phyloP scores from a whole-genome alignment of 1,140 invertebrate genomes.

The Drosophila equinoxialis region DNA sequence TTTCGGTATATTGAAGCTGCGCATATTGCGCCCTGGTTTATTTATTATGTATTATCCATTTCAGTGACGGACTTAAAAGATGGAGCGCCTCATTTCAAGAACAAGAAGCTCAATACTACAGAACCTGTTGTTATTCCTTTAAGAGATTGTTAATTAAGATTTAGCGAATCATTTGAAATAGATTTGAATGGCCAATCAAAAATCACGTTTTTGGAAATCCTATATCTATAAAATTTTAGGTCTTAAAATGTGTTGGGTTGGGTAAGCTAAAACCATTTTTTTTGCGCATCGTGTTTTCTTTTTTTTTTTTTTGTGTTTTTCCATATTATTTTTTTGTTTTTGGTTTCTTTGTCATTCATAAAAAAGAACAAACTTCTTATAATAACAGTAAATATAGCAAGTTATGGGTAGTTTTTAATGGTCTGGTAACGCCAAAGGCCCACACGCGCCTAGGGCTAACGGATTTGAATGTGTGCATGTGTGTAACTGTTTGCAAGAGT shows the following conservation, averaged over 20 bases:
- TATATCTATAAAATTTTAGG: no score
- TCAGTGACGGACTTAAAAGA: conserved; percentile 29
- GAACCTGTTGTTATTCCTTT: no score
- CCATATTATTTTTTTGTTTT: conserved; percentile 25
- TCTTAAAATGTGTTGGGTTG: no score
- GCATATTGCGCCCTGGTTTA: conserved; percentile 74
- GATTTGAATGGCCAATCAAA: no score
- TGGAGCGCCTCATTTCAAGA: conserved; percentile 8
- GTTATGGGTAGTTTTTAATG: conserved; percentile 5
- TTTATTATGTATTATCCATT: conserved; percentile 71
- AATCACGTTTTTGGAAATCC: no score
- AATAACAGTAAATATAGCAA: conserved; percentile 48
- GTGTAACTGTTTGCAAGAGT: conserved; percentile 29
- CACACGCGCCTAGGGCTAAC: conserved; percentile 41
- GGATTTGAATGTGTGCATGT: conserved; percentile 27
- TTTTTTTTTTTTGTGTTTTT: conserved; percentile 15
- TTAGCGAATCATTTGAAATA: no score
- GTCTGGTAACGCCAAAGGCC: conserved; percentile 45
- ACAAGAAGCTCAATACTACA: conserved; percentile 14
- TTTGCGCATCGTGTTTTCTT: conserved; percentile 48
- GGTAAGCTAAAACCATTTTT: not conserved
- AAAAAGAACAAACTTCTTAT: conserved; percentile 28
- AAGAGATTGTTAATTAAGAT: no score
- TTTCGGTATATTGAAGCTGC: conserved; percentile 66
- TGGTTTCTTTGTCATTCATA: conserved; percentile 5